These are phyloP conservation scores for Cistogaster globosa DNA, from an alignment of 2,888 invertebrate species.

Conservation along the genomic window DNA sequence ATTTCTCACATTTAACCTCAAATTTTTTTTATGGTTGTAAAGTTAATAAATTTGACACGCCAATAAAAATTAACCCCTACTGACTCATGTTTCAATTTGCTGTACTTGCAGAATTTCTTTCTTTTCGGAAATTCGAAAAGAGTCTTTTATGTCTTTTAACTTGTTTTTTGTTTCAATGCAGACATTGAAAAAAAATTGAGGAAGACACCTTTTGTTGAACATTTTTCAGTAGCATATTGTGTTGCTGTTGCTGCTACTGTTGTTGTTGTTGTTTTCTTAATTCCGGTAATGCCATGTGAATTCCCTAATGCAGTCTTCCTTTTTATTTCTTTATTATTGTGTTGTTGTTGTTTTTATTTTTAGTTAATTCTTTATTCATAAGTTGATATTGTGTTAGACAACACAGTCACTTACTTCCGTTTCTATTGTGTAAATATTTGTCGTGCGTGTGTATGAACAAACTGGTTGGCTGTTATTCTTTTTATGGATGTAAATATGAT, in stretches of 20 bases:
- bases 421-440: constrained; percentile 58
- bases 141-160: constrained; percentile 20
- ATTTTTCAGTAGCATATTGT: constrained; percentile 32
- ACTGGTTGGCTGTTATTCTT: neutral
- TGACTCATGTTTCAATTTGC: constrained; percentile 25
- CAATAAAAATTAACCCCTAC: constrained; percentile 39
- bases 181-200: neutral
- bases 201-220: constrained; percentile 5
- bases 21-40: neutral
- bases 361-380: constrained; percentile 32
- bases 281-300: constrained; percentile 28
- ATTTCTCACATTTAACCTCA: too few species aligned
- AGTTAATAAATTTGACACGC: constrained; percentile 30
- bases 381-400: constrained; percentile 50
- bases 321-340: constrained; percentile 32
- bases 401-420: constrained; percentile 64
- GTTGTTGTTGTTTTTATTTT: constrained; percentile 6
- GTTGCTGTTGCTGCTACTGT: constrained; percentile 1
- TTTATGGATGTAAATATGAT: constrained; percentile 11
- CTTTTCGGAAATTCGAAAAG: constrained; percentile 5
- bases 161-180: constrained; percentile 44
- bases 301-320: constrained; percentile 42
- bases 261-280: constrained; percentile 13
- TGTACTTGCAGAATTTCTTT: constrained; percentile 2
- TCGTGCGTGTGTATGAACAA: neutral